These are phyloP conservation scores for Hexactinellida sp. DNA, from an alignment of 37 sponge, comb jelly and placozoan genomes.

Conservation along the genomic window DNA sequence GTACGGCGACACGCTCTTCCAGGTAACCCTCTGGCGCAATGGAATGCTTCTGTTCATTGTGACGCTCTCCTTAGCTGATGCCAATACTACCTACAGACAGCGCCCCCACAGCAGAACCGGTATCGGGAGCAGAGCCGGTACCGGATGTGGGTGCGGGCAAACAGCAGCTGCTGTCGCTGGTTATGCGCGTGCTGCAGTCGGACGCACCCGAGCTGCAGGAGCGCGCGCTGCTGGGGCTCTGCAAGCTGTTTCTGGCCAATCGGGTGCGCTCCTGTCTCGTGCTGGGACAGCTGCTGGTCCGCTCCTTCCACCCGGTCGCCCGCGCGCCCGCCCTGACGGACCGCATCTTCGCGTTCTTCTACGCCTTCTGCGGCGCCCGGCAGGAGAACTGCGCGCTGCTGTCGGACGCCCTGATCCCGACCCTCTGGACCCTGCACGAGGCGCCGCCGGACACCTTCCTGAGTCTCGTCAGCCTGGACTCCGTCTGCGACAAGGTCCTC, in stretches of 20 bases:
- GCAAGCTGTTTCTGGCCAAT: neutral
- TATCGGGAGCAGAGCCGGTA: neutral
- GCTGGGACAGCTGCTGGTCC: neutral
- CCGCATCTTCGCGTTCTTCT: neutral
- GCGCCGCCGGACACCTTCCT: neutral
- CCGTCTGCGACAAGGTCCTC: neutral
- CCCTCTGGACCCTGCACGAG: neutral
- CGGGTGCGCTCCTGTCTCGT: neutral
- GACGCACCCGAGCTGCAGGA: neutral
- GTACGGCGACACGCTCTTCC: neutral
- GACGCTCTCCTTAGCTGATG: no score
- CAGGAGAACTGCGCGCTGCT: neutral
- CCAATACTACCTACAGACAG: no score
- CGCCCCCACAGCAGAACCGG: neutral
- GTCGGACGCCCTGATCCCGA: neutral
- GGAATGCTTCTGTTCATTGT: no score
- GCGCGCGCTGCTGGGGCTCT: neutral
- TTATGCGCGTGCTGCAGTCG: neutral
- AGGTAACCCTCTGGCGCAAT: no score
- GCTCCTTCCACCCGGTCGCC: neutral
- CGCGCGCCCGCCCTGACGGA: neutral
- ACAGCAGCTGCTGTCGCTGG: neutral
- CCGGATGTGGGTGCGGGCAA: neutral
- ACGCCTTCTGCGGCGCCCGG: neutral
- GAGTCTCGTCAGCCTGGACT: neutral